Percentiles rank a stretch among this genome's conserved stretches.
These are phyloP conservation scores for Argyrosomus regius DNA, from an alignment of 2,797 vertebrate species.

Conservation along the genomic window DNA sequence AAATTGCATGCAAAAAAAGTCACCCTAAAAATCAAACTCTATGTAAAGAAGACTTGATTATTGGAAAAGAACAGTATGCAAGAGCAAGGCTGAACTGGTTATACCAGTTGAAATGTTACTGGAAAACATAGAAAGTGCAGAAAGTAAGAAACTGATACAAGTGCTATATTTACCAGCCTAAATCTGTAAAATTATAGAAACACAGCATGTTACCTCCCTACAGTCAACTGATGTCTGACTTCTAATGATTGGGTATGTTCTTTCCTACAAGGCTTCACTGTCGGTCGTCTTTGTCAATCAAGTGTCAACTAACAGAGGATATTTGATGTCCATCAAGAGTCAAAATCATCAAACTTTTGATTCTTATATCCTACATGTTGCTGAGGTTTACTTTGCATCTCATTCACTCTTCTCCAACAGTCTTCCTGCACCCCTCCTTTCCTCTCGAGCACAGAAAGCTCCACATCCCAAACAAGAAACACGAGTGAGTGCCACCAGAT, in stretches of 20 bases:
- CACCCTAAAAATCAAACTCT: not conserved
- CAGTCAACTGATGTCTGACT: conserved; percentile 8
- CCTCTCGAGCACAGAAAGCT: conserved; percentile 17
- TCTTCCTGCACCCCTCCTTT: not conserved
- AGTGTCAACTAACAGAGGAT: no score
- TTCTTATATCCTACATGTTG: not conserved
- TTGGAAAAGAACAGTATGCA: not conserved
- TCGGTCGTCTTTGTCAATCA: not conserved
- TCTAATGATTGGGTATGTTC: not conserved
- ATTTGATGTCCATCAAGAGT: not conserved
- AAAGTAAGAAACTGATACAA: not conserved
- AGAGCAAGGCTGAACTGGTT: not conserved
- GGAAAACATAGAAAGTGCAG: not conserved
- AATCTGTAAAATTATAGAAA: not conserved
- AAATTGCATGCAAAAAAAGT: not conserved
- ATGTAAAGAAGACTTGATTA: not conserved
- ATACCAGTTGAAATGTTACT: not conserved
- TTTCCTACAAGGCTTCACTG: not conserved
- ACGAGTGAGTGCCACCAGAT: conserved; percentile 28
- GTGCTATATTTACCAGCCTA: not conserved
- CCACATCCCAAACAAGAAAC: conserved; percentile 22
- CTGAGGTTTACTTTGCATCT: not conserved
- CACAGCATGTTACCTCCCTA: not conserved
- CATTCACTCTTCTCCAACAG: not conserved
- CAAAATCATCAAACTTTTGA: not conserved